phyloP scores from a whole-genome alignment of 2,888 invertebrate genomes.

The Lithophane socia region DNA sequence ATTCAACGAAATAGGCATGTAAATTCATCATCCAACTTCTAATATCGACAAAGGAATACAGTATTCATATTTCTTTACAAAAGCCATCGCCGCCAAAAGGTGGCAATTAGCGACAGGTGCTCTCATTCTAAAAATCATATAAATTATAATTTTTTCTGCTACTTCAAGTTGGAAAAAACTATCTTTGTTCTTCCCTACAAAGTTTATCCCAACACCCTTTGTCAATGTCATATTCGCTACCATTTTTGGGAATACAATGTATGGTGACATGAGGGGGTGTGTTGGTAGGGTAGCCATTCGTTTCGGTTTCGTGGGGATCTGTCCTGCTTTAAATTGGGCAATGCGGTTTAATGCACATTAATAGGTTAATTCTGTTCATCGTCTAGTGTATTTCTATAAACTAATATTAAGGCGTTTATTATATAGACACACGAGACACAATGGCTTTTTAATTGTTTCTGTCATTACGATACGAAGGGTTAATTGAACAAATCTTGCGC shows the following conservation, averaged over 20 bases:
- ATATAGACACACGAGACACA: not conserved
- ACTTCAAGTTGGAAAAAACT: constrained; percentile 71
- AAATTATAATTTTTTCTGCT: constrained; percentile 81
- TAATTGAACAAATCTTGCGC: not conserved
- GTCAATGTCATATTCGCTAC: constrained; percentile 88
- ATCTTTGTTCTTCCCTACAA: constrained; percentile 76
- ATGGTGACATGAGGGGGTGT: constrained; percentile 86
- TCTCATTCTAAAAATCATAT: constrained; percentile 81
- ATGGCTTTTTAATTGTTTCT: too few species aligned
- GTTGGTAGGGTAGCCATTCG: constrained; percentile 58
- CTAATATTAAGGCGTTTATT: not conserved
- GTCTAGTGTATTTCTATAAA: not conserved
- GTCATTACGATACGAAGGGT: too few species aligned
- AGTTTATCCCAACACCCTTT: constrained; percentile 88
- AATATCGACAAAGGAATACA: constrained; percentile 46
- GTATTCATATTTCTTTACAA: constrained; percentile 76
- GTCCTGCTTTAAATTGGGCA: not conserved
- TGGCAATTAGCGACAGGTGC: constrained; percentile 90
- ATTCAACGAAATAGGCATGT: constrained; percentile 49
- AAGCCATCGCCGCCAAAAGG: constrained; percentile 86
- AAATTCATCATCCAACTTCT: constrained; percentile 42
- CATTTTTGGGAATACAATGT: constrained; percentile 83
- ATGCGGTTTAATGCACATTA: not conserved
- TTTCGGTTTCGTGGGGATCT: not conserved
- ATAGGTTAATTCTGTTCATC: not conserved